phyloP scores from a whole-genome alignment of 2,888 invertebrate species.

The Acleris laterana region DNA sequence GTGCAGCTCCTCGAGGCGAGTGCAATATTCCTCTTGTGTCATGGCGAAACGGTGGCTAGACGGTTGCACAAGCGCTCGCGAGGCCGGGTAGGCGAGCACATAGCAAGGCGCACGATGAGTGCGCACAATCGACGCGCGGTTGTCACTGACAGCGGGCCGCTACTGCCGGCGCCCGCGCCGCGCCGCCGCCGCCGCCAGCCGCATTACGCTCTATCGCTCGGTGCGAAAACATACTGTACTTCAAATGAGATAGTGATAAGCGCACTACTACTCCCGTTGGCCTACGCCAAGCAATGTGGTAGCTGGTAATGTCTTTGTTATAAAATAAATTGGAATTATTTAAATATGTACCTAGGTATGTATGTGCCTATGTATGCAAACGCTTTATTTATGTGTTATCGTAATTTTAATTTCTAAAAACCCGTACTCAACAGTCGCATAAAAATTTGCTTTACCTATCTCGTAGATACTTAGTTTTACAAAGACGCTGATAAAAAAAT shows the following conservation, averaged over 20 bases:
- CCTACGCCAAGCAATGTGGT: neutral
- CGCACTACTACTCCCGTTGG: conserved; percentile 1
- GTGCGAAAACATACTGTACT: conserved; percentile 41
- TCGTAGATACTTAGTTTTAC: neutral
- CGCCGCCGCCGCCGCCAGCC: conserved; percentile 48
- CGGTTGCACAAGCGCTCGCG: conserved; percentile 65
- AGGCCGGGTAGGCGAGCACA: conserved; percentile 63
- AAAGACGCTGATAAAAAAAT: neutral
- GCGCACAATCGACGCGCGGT: conserved; percentile 66
- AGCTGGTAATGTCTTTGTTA: too few species aligned
- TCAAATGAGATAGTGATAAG: conserved; percentile 32
- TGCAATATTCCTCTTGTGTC: conserved; percentile 72
- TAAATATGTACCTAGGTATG: neutral
- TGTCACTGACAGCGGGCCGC: conserved; percentile 46
- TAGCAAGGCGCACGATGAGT: conserved; percentile 63
- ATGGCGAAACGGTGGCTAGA: conserved; percentile 59
- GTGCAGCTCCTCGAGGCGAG: conserved; percentile 60
- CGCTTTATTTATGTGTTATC: neutral
- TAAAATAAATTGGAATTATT: neutral
- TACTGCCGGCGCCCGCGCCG: conserved; percentile 67
- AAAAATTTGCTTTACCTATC: too few species aligned
- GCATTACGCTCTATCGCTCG: conserved; percentile 37
- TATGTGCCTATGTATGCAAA: neutral
- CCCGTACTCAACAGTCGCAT: too few species aligned
- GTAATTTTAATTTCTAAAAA: too few species aligned